Conservation (phyloP, 2,888 invertebrate species). For the Platynereis dumerilii region DNA sequence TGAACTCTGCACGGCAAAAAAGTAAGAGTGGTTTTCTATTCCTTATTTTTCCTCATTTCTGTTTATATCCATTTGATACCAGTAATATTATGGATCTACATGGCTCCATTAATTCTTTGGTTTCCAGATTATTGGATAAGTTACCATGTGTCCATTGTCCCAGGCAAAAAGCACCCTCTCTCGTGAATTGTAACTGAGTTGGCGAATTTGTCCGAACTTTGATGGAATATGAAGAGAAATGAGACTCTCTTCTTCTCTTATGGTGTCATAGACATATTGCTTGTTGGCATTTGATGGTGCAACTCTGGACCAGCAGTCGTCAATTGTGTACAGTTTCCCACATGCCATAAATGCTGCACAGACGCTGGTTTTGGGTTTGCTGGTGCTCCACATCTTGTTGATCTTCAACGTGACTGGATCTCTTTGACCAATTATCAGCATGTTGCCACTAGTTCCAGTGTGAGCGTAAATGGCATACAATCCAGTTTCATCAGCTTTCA, state of each 20-base stretch:
- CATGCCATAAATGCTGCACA: conserved; percentile 25
- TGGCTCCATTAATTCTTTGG: too few relatives aligned
- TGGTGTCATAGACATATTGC: conserved; percentile 23
- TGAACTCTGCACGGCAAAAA: too few relatives aligned
- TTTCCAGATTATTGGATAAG: conserved; percentile 19
- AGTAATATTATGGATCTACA: too few relatives aligned
- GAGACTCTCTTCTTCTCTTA: conserved; percentile 5
- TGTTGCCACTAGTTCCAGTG: conserved; percentile 2
- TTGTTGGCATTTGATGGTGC: conserved; percentile 3
- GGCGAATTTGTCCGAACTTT: conserved; percentile 12
- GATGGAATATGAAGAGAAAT: conserved; percentile 1
- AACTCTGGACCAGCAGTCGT: conserved; percentile 11
- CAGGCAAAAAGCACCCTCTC: conserved; percentile 23
- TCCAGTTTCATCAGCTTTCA: conserved; percentile 18
- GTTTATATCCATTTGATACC: too few relatives aligned
- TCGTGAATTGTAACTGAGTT: conserved; percentile 23
- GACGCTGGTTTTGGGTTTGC: neutral
- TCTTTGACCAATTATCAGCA: conserved; percentile 3
- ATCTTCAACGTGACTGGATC: neutral
- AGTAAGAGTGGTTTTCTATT: too few relatives aligned
- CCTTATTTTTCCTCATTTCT: too few relatives aligned
- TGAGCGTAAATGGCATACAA: conserved; percentile 4
- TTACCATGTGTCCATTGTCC: conserved; percentile 21
- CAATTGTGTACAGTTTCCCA: conserved; percentile 24
- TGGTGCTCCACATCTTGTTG: conserved; percentile 12